These are phyloP conservation scores for Barbus barbus DNA, from an alignment of 2,113 vertebrate genomes.

Conservation along the genomic window DNA sequence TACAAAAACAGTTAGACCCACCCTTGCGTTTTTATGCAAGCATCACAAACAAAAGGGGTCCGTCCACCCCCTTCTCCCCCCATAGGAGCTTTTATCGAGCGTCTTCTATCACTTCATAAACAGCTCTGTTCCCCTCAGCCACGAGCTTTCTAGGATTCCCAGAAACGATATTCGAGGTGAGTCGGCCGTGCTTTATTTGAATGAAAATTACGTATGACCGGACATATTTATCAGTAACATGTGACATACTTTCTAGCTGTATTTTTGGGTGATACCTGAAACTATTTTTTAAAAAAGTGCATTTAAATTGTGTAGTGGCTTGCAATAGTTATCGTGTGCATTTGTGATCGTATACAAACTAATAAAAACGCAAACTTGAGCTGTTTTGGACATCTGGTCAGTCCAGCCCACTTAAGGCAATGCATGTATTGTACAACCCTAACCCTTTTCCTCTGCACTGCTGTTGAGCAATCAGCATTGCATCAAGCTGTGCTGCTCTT, in stretches of 20 bases:
- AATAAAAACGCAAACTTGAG: neutral
- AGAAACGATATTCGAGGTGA: slow-evolving; percentile 18
- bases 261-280: neutral
- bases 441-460: neutral
- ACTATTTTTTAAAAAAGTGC: neutral
- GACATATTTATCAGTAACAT: neutral
- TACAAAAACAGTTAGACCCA: neutral
- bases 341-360: neutral
- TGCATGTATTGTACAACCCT: neutral
- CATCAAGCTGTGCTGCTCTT: slow-evolving; percentile 36
- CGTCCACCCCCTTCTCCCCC: neutral
- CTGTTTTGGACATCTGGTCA: neutral
- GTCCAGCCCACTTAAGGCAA: neutral
- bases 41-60: neutral
- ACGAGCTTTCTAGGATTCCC: neutral
- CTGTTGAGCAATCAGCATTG: slow-evolving; percentile 9
- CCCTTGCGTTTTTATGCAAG: neutral
- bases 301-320: neutral
- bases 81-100: neutral
- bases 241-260: neutral
- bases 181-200: neutral
- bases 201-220: neutral
- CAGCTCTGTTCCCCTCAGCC: neutral
- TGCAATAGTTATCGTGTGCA: neutral
- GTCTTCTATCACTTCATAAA: slow-evolving; percentile 17